Evolutionary conservation across 2,888 invertebrate genomes (phyloP).

Genomic region (Physocephala rufipes): DNA sequence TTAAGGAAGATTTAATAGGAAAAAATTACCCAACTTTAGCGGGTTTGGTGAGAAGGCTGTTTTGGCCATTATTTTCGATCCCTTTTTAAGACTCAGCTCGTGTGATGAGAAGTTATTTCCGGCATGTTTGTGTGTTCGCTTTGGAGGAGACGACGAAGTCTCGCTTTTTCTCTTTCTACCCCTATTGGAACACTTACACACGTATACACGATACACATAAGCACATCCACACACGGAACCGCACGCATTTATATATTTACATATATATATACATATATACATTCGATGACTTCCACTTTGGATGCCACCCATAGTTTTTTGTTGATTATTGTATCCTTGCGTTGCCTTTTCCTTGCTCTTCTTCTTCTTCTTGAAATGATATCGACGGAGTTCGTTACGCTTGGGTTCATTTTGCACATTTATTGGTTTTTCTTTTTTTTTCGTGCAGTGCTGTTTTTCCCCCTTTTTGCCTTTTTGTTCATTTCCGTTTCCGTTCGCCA

Average conservation of each 20-base stretch:
- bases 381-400: constrained; percentile 63
- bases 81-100: too few relatives aligned
- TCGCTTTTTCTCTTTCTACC: too few relatives aligned
- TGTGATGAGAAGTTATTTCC: too few relatives aligned
- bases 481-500: constrained; percentile 51
- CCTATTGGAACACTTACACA: too few relatives aligned
- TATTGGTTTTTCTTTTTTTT: constrained; percentile 48
- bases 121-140: too few relatives aligned
- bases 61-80: too few relatives aligned
- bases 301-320: constrained; percentile 48
- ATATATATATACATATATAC: constrained; percentile 19
- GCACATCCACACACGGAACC: neutral
- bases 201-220: neutral
- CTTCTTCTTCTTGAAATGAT: constrained; percentile 50
- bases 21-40: too few relatives aligned
- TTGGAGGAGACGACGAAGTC: too few relatives aligned
- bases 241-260: neutral
- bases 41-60: too few relatives aligned
- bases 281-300: constrained; percentile 42
- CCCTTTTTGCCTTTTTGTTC: constrained; percentile 33
- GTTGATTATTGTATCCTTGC: constrained; percentile 40
- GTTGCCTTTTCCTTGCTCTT: constrained; percentile 8
- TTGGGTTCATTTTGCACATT: constrained; percentile 60
- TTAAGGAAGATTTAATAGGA: too few relatives aligned
- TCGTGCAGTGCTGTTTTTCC: constrained; percentile 57